phyloP scores from a whole-genome alignment of 2,888 invertebrate genomes.

The Hypselothyrea guttata region DNA sequence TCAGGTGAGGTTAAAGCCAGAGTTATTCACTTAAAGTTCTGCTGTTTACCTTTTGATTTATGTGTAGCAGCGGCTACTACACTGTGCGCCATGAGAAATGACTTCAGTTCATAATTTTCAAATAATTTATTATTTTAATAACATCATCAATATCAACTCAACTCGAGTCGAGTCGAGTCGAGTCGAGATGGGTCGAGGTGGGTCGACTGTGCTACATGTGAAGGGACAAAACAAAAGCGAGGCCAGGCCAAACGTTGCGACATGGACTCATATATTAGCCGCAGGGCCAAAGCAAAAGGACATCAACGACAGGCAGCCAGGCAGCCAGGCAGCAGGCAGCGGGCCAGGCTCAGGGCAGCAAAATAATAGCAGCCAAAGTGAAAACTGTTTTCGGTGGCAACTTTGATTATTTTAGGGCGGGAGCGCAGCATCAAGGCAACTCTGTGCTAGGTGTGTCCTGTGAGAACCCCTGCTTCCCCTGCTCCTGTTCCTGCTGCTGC shows the following conservation, averaged over 20 bases:
- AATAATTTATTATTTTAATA: slow-evolving; percentile 77
- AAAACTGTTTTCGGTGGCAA: slow-evolving; percentile 74
- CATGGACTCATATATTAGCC: slow-evolving; percentile 74
- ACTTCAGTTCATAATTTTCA: slow-evolving; percentile 76
- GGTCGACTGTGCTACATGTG: background rate
- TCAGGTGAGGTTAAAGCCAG: slow-evolving; percentile 20
- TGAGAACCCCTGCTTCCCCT: slow-evolving; percentile 13
- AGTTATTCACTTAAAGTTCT: slow-evolving; percentile 32
- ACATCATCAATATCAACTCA: slow-evolving; percentile 76
- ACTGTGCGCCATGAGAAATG: slow-evolving; percentile 67
- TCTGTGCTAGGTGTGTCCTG: slow-evolving; percentile 22
- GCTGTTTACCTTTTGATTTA: slow-evolving; percentile 56
- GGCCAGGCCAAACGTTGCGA: slow-evolving; percentile 61
- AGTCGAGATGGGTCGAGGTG: slow-evolving; percentile 6
- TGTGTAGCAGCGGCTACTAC: slow-evolving; percentile 35
- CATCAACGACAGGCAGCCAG: slow-evolving; percentile 46
- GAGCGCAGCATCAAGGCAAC: background rate
- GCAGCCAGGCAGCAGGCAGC: slow-evolving; percentile 36
- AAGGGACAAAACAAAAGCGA: slow-evolving; percentile 59
- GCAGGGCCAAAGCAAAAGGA: slow-evolving; percentile 63
- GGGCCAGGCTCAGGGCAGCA: slow-evolving; percentile 45
- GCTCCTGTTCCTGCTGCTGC: slow-evolving; percentile 32
- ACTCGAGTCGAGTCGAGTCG: slow-evolving; percentile 28
- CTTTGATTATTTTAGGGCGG: slow-evolving; percentile 63
- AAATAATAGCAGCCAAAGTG: slow-evolving; percentile 73